These are phyloP conservation scores for Erythrocebus patas DNA, from an alignment of 2,113 vertebrate genomes.

Conservation along the genomic window DNA sequence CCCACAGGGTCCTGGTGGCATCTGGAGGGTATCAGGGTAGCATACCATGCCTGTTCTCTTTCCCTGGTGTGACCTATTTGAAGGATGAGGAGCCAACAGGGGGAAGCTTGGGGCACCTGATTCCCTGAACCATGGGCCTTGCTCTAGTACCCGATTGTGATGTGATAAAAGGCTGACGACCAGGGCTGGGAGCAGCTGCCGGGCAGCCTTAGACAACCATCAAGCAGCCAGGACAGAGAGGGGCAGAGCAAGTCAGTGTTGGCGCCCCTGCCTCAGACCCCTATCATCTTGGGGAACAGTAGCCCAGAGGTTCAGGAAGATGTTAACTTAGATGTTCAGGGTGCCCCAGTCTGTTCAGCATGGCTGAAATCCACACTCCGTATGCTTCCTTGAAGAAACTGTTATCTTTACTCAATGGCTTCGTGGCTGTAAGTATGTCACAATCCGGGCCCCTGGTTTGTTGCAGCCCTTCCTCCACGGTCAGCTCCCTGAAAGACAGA, in stretches of 20 bases:
- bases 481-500: constrained; percentile 40
- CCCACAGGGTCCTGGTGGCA: neutral
- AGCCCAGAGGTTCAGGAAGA: neutral
- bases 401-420: neutral
- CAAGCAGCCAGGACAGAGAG: neutral
- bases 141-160: neutral
- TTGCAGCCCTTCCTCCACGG: neutral
- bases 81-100: neutral
- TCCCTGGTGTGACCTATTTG: neutral
- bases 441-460: neutral
- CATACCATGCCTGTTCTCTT: neutral
- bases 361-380: neutral
- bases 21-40: neutral
- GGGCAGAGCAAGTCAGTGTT: neutral
- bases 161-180: neutral
- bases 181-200: neutral
- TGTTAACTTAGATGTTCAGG: neutral
- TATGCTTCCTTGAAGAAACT: constrained; percentile 22
- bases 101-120: neutral
- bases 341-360: neutral
- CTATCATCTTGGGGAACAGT: neutral
- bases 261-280: neutral
- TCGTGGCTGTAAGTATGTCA: constrained; percentile 62
- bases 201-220: neutral
- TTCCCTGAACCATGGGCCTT: neutral